Percentiles rank a stretch among this genome's conserved stretches.
These are phyloP conservation scores for Pheosia gnoma DNA, from an alignment of 2,888 invertebrate genomes.

Conservation along the genomic window DNA sequence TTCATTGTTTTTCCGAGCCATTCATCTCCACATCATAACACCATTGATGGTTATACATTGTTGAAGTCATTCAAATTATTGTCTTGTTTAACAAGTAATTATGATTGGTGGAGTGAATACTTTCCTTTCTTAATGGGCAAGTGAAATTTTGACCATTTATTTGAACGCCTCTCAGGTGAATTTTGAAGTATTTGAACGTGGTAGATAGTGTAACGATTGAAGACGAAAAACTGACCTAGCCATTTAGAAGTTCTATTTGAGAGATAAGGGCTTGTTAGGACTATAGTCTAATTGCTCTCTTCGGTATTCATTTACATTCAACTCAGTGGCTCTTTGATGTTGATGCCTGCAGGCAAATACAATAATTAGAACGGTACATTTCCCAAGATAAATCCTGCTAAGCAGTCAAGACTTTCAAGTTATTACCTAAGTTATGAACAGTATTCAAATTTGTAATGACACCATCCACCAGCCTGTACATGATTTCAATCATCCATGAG, in stretches of 20 bases:
- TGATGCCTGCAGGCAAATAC: not conserved
- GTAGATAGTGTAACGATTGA: no score
- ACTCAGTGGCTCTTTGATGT: not conserved
- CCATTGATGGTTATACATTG: conserved; percentile 19
- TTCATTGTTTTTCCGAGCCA: conserved; percentile 49
- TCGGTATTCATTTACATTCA: not conserved
- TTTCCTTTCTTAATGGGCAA: no score
- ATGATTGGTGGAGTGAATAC: not conserved
- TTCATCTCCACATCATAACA: conserved; percentile 21
- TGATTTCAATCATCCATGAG: conserved; percentile 4
- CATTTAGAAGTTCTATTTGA: not conserved
- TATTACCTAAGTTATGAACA: not conserved
- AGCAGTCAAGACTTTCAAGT: not conserved
- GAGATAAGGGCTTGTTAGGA: not conserved
- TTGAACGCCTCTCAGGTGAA: no score
- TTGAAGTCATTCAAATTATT: conserved; percentile 2
- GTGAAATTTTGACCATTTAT: no score
- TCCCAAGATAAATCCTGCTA: not conserved
- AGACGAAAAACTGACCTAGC: no score
- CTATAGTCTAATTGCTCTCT: not conserved
- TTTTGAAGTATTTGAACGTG: no score
- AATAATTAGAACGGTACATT: not conserved
- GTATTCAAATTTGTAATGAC: not conserved
- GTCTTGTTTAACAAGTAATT: not conserved
- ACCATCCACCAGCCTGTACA: not conserved